Percentiles rank a stretch among this genome's conserved stretches.
phyloP scores from a whole-genome alignment of 2,888 invertebrate genomes.

The Agrotis ipsilon region DNA sequence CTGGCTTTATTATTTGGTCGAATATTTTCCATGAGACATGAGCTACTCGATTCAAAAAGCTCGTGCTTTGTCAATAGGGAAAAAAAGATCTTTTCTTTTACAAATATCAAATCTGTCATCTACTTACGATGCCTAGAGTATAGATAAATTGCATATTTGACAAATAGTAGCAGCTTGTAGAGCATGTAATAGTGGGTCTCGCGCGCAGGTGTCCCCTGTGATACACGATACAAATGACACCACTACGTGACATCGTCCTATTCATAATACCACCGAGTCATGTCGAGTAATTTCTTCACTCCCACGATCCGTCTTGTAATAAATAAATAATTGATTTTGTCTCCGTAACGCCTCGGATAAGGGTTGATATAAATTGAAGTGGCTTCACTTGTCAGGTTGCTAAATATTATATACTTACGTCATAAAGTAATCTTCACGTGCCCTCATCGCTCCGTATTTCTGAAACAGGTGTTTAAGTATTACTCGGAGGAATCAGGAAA shows the following conservation, averaged over 20 bases:
- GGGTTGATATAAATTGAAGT: constrained; percentile 43
- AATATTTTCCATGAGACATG: not conserved
- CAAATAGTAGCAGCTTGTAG: constrained; percentile 34
- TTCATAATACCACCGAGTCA: constrained; percentile 42
- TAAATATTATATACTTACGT: constrained; percentile 19
- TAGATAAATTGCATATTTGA: constrained; percentile 31
- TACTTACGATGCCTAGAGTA: not conserved
- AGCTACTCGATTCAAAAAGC: not conserved
- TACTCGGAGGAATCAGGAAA: not conserved
- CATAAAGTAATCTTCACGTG: constrained; percentile 20
- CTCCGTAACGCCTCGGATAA: constrained; percentile 25
- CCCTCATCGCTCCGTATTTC: not conserved
- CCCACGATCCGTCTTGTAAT: constrained; percentile 29
- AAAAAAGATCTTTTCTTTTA: not conserved
- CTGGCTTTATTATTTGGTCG: no score
- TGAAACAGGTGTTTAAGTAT: constrained; percentile 9
- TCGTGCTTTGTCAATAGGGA: not conserved
- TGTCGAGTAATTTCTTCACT: constrained; percentile 44
- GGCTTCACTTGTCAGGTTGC: constrained; percentile 17
- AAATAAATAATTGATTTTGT: constrained; percentile 52
- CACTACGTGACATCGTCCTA: constrained; percentile 51
- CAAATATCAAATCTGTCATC: not conserved
- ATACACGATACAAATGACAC: constrained; percentile 52
- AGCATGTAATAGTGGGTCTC: constrained; percentile 10
- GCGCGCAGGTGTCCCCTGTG: constrained; percentile 57